Evolutionary conservation across 2,888 invertebrate genomes (phyloP).

Genomic region (Heteromyza rotundicornis): DNA sequence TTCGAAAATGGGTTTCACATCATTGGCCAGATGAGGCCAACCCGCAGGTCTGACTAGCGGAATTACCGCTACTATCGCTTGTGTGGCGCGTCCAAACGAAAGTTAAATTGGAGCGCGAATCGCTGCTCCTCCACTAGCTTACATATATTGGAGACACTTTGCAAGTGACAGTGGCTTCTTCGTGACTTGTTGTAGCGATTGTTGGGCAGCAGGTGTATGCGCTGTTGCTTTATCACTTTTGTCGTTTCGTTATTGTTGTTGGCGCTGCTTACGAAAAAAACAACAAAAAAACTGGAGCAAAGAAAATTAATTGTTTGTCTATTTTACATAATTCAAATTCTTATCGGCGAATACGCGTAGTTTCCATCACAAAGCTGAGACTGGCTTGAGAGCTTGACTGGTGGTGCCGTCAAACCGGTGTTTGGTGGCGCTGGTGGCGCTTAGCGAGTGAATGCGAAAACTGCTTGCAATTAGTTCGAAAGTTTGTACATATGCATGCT

Average conservation of each 20-base stretch:
- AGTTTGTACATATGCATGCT: conserved; percentile 13
- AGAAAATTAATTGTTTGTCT: conserved; percentile 59
- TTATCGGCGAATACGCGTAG: conserved; percentile 19
- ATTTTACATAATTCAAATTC: conserved; percentile 56
- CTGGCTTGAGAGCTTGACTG: not conserved
- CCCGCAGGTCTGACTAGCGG: not conserved
- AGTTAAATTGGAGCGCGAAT: not conserved
- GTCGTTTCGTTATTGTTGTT: conserved; percentile 38
- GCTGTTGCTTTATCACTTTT: conserved; percentile 45
- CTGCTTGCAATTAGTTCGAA: conserved; percentile 23
- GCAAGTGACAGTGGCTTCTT: too few species aligned
- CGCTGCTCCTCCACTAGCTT: too few species aligned
- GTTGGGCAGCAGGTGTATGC: conserved; percentile 22
- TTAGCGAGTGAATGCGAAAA: conserved; percentile 16
- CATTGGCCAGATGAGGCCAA: too few species aligned
- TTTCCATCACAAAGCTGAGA: conserved; percentile 1
- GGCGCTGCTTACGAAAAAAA: not conserved
- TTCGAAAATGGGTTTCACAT: not conserved
- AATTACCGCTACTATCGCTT: not conserved
- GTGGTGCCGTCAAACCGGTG: conserved; percentile 6
- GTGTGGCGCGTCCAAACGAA: not conserved
- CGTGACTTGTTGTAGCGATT: too few species aligned
- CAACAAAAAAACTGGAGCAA: conserved; percentile 56
- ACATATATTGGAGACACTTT: too few species aligned
- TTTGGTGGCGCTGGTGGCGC: conserved; percentile 8